Base-by-base conservation (phyloP, 2,113 vertebrate genomes). In the Tyrannus savana region DNA sequence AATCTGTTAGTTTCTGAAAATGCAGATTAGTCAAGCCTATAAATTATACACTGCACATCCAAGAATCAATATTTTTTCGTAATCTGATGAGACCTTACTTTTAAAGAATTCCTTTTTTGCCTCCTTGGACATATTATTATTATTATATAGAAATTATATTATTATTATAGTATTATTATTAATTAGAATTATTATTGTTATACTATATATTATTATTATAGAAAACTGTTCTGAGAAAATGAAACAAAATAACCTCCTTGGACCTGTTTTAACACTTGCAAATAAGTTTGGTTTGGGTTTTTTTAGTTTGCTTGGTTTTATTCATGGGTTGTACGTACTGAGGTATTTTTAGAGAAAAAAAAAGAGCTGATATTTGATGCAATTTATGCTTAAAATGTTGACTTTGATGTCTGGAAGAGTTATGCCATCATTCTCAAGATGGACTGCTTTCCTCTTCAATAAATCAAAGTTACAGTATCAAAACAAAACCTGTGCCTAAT, bases 1-100 rank as follows among this genome's bases (percentile, higher is more conserved):
- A 95, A 47, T 63, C 53, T 77, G 28, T 82, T 82, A 41, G 35
- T 77, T 96, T 93, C 66, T 92, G 73, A 96, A 95, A 91, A 50
- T 66, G 41, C 66, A 62, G 72, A 59, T 75, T 76, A 84, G 35
- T 66, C 37, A 78, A 84, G 49, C 25, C 39, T 88, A 10, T 82
- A 80, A 83, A 71, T 94, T 81, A 84, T 21, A 56, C 15, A 16
- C 56, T 73, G 39, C 14, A 30, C 19, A 73, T 46, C 22, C 47
- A 67, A 74, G 55, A 89, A 76, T 89, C n/a, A 79, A 63, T 76
- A 28, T 78, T 82, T 87, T 91, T 88, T 67, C 41, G 42, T 88
- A 88, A 77, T 33, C 14, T 74, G 62, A 77, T 37, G 31, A 90
- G 49, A 64, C 3, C 5, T 59, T 67, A 31, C 39, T 77, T 79